Percentiles rank a stretch among this genome's conserved stretches.
Conservation (phyloP, 2,888 invertebrate species). For the Drosophila aldrichi region DNA sequence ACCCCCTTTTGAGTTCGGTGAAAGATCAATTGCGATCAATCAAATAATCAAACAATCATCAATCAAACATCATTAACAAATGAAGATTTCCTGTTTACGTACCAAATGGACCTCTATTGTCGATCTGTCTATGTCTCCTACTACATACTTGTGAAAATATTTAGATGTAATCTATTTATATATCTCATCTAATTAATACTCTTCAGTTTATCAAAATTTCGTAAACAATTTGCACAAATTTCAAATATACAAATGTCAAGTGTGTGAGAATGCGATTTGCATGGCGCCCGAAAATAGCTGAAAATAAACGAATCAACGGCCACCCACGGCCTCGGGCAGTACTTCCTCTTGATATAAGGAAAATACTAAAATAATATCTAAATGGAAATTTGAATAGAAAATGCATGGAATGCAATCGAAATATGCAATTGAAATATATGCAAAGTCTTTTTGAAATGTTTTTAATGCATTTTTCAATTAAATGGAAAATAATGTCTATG, state of each 20-base stretch:
- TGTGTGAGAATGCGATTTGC: constrained; percentile 58
- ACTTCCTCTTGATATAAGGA: constrained; percentile 51
- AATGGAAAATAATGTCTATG: not conserved
- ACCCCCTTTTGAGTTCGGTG: not conserved
- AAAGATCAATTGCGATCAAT: constrained; percentile 13
- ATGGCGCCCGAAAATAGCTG: constrained; percentile 56
- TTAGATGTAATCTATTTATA: not conserved
- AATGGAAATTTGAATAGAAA: constrained; percentile 4
- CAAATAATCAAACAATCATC: constrained; percentile 13
- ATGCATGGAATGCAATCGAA: constrained; percentile 5
- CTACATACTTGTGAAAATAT: not conserved
- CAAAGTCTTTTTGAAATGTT: not conserved
- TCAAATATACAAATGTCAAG: constrained; percentile 61
- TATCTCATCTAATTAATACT: not conserved
- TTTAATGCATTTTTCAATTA: not conserved
- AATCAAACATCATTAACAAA: constrained; percentile 14
- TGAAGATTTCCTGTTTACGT: constrained; percentile 29
- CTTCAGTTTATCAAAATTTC: not conserved
- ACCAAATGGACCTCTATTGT: not conserved
- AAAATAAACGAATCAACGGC: constrained; percentile 22
- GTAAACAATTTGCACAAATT: constrained; percentile 36
- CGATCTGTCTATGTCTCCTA: not conserved
- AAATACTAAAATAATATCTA: constrained; percentile 14
- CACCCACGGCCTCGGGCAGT: constrained; percentile 63
- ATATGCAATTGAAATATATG: constrained; percentile 7